Conservation (phyloP, 2,113 vertebrate genomes). For the Cervus canadensis region DNA sequence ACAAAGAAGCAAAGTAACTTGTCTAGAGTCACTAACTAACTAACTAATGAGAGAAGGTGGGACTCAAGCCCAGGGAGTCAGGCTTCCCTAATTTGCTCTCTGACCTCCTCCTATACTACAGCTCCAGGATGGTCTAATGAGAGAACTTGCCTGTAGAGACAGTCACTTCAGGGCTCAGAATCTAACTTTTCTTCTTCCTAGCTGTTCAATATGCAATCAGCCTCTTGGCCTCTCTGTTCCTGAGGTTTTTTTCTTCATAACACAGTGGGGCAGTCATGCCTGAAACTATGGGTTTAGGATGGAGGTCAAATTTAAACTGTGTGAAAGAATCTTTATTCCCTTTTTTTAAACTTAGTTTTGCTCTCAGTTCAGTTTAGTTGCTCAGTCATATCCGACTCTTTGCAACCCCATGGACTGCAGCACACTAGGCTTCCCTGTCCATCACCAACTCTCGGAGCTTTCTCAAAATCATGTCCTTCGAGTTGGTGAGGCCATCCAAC, state of each 20-base stretch:
- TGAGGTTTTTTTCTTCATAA: background rate
- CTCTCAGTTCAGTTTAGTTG: background rate
- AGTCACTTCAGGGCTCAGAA: background rate
- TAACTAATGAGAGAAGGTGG: background rate
- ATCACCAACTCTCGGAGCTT: background rate
- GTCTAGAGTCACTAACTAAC: background rate
- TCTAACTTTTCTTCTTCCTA: background rate
- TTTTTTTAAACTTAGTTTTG: background rate
- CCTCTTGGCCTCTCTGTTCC: background rate
- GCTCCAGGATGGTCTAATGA: background rate
- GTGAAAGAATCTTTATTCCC: background rate
- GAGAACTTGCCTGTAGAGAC: background rate
- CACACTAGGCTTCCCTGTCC: background rate
- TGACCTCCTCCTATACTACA: too few species aligned
- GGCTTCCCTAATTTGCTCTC: accelerated
- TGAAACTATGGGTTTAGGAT: too few species aligned
- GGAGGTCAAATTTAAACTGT: background rate
- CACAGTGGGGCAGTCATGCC: background rate
- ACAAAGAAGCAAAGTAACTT: background rate
- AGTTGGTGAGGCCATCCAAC: background rate
- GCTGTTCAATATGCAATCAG: background rate
- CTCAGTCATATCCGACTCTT: background rate
- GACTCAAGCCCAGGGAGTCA: background rate
- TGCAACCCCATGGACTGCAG: background rate
- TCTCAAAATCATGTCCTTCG: background rate